These are phyloP conservation scores for Limenitis camilla DNA, from an alignment of 2,888 invertebrate species.

Conservation along the genomic window DNA sequence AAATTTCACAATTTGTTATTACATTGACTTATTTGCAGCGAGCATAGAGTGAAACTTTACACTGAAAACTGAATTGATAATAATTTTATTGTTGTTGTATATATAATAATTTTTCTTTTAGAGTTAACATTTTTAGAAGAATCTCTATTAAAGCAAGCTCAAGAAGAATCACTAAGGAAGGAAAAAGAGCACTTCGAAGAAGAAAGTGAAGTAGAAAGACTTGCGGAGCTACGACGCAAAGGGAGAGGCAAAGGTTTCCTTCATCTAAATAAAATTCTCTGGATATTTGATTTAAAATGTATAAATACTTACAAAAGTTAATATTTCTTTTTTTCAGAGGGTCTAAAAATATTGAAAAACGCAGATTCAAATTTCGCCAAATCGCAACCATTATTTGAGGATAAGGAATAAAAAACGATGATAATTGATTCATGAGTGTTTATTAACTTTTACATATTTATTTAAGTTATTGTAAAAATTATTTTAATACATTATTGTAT, in stretches of 20 bases:
- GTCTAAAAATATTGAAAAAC: conserved; percentile 56
- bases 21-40: no score
- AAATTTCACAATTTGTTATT: neutral
- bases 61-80: no score
- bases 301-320: neutral
- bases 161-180: conserved; percentile 55
- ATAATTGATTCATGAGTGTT: conserved; percentile 57
- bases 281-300: no score
- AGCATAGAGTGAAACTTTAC: no score
- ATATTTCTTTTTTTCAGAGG: conserved; percentile 50
- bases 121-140: conserved; percentile 75
- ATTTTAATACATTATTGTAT: conserved; percentile 61
- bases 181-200: conserved; percentile 45
- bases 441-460: conserved; percentile 62
- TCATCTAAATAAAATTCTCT: no score
- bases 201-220: conserved; percentile 55
- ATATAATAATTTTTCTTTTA: conserved; percentile 28
- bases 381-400: conserved; percentile 55
- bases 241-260: conserved; percentile 58
- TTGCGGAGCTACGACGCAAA: conserved; percentile 60
- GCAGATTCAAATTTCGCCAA: conserved; percentile 37
- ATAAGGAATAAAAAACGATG: conserved; percentile 35
- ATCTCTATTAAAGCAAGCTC: conserved; percentile 73
- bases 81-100: neutral
- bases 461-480: conserved; percentile 67